A percentile compares a stretch with the other conserved stretches of the same genome.
Conservation (phyloP, 2,113 vertebrate genomes). For the Corvus cornix region DNA sequence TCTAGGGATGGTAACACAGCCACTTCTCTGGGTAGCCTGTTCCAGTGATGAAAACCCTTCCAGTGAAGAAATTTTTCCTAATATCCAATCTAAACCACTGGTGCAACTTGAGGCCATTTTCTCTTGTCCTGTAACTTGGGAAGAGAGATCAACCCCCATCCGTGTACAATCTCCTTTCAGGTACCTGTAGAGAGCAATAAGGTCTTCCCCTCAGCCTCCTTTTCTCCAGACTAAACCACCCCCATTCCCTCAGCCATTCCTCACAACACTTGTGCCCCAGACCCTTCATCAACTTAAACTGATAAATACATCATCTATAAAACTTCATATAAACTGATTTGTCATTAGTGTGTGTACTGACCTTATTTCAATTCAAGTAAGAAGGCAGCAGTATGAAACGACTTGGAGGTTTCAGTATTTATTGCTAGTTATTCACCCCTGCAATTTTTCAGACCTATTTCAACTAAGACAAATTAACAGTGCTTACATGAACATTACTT, state of each 20-base stretch:
- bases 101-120: background rate
- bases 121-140: background rate
- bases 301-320: background rate
- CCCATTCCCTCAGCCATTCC: background rate
- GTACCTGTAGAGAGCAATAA: background rate
- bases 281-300: background rate
- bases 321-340: background rate
- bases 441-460: background rate
- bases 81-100: background rate
- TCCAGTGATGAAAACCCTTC: background rate
- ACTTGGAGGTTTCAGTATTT: background rate
- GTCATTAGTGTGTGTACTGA: background rate
- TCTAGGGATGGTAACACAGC: background rate
- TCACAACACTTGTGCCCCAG: background rate
- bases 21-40: background rate
- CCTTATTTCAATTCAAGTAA: background rate
- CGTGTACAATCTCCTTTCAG: background rate
- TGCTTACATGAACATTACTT: background rate
- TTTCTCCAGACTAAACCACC: background rate
- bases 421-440: background rate
- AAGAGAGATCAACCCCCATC: background rate
- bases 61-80: background rate
- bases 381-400: background rate
- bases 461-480: background rate
- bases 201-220: background rate